Base-by-base conservation (phyloP, 2,888 invertebrate species). In the Timema podura region DNA sequence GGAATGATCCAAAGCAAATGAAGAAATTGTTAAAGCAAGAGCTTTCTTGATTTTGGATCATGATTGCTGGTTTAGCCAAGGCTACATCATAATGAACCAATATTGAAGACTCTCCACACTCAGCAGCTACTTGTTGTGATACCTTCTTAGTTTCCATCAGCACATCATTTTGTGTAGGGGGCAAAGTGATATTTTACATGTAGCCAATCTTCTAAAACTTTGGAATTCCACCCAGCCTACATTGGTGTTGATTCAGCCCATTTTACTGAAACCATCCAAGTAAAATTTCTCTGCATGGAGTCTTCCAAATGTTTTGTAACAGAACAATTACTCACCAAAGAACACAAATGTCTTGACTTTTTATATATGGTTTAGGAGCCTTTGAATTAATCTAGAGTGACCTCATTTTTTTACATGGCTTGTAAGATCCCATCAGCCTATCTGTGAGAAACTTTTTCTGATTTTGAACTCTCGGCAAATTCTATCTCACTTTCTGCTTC, bases 181-280 rank as follows among this genome's bases (percentile, higher is more conserved):
- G 49, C 49, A 49, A 49, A 49, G 49, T 49, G 49, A 49, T 49
- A 49, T 49, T 49, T 49, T 13, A 10, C 49, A 49, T 13, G 49
- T 49, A 49, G 9, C 49, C 49, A 10, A 49, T 49, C 51, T 51
- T 51, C n/a, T 51, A 51, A 11, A 51, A 51, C 51, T 51, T 51
- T 51, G 2, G 51, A 51, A 51, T 51, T 51, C 51, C 51, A 51
- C 51, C 51, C 51, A 51, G 51, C 51, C 51, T 3, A 51, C 51
- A 51, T 51, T 51, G 51, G 11, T 13, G n/a, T 51, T 51, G 51
- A 51, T 51, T 51, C 2, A 51, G 11, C 11, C 51, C 11, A 51
- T 51, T 51, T 51, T 51, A 51, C 51, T 51, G 51, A 51, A 51
- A 51, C 51, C 51, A 51, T 51, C 51, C 51, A 51, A 51, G 51